Percentiles rank a stretch among this genome's conserved stretches.
phyloP scores from a whole-genome alignment of 2,888 invertebrate species.

The Holacanthella duospinosa region DNA sequence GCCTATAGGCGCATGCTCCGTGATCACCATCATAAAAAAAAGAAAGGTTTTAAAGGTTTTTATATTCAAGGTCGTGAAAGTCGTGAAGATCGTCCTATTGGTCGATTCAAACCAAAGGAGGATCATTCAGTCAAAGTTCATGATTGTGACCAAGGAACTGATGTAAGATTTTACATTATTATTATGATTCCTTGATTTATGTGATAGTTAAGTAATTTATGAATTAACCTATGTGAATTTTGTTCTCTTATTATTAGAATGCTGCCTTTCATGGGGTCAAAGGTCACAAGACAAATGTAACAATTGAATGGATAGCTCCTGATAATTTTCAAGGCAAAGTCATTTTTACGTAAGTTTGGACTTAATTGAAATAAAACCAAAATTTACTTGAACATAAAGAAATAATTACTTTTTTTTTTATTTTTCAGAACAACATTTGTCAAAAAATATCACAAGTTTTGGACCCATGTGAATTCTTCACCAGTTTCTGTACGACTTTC shows the following conservation, averaged over 20 bases:
- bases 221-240: neutral
- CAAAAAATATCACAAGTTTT: conserved; percentile 1
- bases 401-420: too few species aligned
- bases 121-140: neutral
- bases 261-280: conserved; percentile 5
- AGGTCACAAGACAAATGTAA: neutral
- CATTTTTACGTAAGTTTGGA: neutral
- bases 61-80: neutral
- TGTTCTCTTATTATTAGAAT: neutral
- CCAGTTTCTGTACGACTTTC: neutral
- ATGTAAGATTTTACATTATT: neutral
- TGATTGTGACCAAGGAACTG: neutral
- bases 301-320: neutral
- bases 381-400: too few species aligned
- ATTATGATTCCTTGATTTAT: too few species aligned
- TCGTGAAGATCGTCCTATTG: neutral
- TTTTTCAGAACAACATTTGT: neutral
- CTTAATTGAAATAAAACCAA: too few species aligned
- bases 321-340: neutral
- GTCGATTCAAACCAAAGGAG: neutral
- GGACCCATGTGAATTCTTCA: neutral
- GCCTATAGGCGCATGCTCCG: neutral
- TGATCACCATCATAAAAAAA: neutral
- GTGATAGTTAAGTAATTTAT: neutral
- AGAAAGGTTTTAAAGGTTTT: neutral